Evolutionary conservation across 2,797 vertebrate species (phyloP).

Genomic region (Bufotes viridis): DNA sequence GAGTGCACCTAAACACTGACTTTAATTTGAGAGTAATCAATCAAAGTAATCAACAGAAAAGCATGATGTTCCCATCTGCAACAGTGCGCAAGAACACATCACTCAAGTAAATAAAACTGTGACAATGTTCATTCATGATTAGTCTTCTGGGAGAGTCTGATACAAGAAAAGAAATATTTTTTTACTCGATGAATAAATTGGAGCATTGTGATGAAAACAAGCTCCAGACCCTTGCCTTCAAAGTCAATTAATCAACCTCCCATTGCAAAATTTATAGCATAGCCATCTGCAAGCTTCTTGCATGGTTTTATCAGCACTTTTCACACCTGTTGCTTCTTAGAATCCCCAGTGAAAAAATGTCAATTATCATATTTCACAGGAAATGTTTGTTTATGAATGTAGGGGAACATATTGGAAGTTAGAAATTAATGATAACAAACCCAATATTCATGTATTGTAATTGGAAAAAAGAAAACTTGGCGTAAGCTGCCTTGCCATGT

Average conservation of each 20-base stretch:
- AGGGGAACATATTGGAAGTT: background rate
- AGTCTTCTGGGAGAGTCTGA: slow-evolving; percentile 58
- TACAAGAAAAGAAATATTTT: slow-evolving; percentile 50
- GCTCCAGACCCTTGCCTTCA: slow-evolving; percentile 54
- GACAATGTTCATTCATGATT: slow-evolving; percentile 61
- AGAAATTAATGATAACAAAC: background rate
- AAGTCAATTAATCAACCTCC: slow-evolving; percentile 60
- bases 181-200: slow-evolving; percentile 59
- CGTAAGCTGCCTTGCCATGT: background rate
- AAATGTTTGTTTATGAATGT: slow-evolving; percentile 3
- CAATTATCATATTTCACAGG: slow-evolving; percentile 23
- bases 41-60: slow-evolving; percentile 61
- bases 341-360: slow-evolving; percentile 29
- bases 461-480: background rate
- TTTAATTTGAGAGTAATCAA: slow-evolving; percentile 62
- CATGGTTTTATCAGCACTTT: slow-evolving; percentile 50
- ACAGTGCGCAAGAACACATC: slow-evolving; percentile 52
- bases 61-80: slow-evolving; percentile 58
- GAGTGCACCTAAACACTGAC: slow-evolving; percentile 58
- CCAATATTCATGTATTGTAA: background rate
- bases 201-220: slow-evolving; percentile 58
- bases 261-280: slow-evolving; percentile 54
- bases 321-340: slow-evolving; percentile 42
- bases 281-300: slow-evolving; percentile 35
- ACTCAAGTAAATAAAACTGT: slow-evolving; percentile 61